Conservation (phyloP, 2,797 vertebrate species). For the Enoplosus armatus region DNA sequence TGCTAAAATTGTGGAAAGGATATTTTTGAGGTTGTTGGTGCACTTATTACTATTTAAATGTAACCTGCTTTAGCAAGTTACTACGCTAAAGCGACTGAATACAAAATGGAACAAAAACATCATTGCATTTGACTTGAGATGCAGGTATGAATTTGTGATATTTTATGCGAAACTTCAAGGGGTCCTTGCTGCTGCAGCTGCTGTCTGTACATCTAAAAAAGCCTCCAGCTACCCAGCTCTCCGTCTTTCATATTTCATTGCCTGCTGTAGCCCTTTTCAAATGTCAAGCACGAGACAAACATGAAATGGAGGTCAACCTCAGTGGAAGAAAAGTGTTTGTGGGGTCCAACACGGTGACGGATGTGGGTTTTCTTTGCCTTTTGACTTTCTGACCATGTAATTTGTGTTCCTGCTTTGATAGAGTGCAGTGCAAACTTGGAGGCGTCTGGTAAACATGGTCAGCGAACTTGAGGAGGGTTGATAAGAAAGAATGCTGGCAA, state of each 20-base stretch:
- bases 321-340: slow-evolving; percentile 44
- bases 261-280: slow-evolving; percentile 65
- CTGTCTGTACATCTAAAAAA: slow-evolving; percentile 48
- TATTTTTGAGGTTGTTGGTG: neutral
- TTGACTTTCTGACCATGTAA: slow-evolving; percentile 36
- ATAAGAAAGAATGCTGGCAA: slow-evolving; percentile 17
- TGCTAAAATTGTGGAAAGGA: slow-evolving; percentile 12
- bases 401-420: slow-evolving; percentile 54
- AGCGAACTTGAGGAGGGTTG: slow-evolving; percentile 10
- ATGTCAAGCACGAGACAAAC: slow-evolving; percentile 76
- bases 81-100: neutral
- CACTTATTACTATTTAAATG: neutral
- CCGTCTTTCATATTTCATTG: slow-evolving; percentile 63
- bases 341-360: slow-evolving; percentile 15
- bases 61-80: neutral
- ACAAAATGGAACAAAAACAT: neutral
- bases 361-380: slow-evolving; percentile 29
- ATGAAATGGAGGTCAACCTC: slow-evolving; percentile 76
- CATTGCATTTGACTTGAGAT: neutral
- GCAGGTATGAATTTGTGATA: slow-evolving; percentile 27
- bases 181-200: slow-evolving; percentile 41
- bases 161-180: slow-evolving; percentile 55
- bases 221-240: slow-evolving; percentile 22
- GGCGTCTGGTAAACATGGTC: slow-evolving; percentile 32
- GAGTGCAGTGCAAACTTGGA: slow-evolving; percentile 9